Evolutionary conservation across 2,888 invertebrate species (phyloP).

Genomic region (Holacanthella duospinosa): DNA sequence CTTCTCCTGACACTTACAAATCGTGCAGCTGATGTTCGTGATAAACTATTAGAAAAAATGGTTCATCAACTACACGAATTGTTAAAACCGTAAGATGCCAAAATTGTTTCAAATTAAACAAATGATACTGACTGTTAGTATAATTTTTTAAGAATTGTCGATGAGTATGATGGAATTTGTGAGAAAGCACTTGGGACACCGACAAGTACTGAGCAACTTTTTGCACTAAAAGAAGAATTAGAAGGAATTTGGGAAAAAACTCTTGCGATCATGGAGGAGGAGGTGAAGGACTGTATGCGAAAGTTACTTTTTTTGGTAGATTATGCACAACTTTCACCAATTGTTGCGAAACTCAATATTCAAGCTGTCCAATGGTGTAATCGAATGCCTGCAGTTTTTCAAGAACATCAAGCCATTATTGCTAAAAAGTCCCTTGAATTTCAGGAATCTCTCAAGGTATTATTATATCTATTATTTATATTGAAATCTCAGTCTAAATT

Average conservation of each 20-base stretch:
- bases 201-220: constrained; percentile 69
- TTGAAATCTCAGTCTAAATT: neutral
- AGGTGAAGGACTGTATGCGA: constrained; percentile 48
- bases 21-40: constrained; percentile 58
- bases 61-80: constrained; percentile 66
- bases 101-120: neutral
- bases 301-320: constrained; percentile 74
- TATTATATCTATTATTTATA: neutral
- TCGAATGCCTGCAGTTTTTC: constrained; percentile 66
- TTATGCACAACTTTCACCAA: constrained; percentile 63
- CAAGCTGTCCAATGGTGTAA: constrained; percentile 80
- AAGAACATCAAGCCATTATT: constrained; percentile 68
- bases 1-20: constrained; percentile 60
- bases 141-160: constrained; percentile 54
- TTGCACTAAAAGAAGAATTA: constrained; percentile 68
- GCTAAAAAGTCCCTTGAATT: constrained; percentile 75
- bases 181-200: constrained; percentile 69
- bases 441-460: constrained; percentile 62
- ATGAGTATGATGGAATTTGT: constrained; percentile 70
- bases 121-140: neutral
- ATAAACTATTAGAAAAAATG: constrained; percentile 61
- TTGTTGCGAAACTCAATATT: constrained; percentile 80
- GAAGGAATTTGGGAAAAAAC: constrained; percentile 60
- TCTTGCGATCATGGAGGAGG: constrained; percentile 62
- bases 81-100: constrained; percentile 56